Percentiles rank a stretch among this genome's conserved stretches.
These are phyloP conservation scores for Thamnophis elegans DNA, from an alignment of 2,797 vertebrate species.

Conservation along the genomic window DNA sequence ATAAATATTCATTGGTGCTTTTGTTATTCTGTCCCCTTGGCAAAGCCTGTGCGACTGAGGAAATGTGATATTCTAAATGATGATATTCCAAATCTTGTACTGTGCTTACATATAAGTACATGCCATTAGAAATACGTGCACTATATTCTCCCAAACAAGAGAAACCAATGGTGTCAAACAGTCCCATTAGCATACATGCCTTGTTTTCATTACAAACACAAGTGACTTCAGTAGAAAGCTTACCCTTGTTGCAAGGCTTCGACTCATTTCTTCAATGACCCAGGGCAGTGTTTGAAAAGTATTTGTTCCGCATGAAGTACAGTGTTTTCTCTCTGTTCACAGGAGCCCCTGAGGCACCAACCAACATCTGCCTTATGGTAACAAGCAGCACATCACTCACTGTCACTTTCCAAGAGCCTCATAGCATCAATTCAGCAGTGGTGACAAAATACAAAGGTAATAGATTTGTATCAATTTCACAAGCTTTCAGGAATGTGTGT, in stretches of 20 bases:
- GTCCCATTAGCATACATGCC: conserved; percentile 55
- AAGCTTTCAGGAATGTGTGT: conserved; percentile 34
- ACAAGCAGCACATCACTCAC: conserved; percentile 89
- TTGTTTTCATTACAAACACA: conserved; percentile 68
- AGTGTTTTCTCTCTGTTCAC: conserved; percentile 70
- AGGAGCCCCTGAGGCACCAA: conserved; percentile 89
- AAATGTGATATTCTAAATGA: conserved; percentile 31
- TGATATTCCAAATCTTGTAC: background rate
- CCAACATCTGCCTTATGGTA: conserved; percentile 85
- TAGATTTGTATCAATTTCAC: conserved; percentile 41
- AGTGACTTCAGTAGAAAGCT: conserved; percentile 65
- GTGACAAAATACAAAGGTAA: conserved; percentile 96
- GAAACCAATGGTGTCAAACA: conserved; percentile 67
- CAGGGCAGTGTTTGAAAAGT: conserved; percentile 66
- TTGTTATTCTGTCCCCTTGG: conserved; percentile 47
- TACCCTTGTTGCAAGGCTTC: conserved; percentile 61
- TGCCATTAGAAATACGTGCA: background rate
- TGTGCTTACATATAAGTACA: background rate
- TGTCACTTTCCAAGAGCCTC: conserved; percentile 91
- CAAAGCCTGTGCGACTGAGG: conserved; percentile 52
- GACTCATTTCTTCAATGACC: conserved; percentile 63
- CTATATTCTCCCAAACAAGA: conserved; percentile 35
- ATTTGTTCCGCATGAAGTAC: conserved; percentile 67
- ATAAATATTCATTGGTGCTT: conserved; percentile 50
- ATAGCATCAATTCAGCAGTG: conserved; percentile 86